Evolutionary conservation across 2,113 vertebrate genomes (phyloP), one percentile per base, ranked within the genome.

Genomic region (Carassius carassius): DNA sequence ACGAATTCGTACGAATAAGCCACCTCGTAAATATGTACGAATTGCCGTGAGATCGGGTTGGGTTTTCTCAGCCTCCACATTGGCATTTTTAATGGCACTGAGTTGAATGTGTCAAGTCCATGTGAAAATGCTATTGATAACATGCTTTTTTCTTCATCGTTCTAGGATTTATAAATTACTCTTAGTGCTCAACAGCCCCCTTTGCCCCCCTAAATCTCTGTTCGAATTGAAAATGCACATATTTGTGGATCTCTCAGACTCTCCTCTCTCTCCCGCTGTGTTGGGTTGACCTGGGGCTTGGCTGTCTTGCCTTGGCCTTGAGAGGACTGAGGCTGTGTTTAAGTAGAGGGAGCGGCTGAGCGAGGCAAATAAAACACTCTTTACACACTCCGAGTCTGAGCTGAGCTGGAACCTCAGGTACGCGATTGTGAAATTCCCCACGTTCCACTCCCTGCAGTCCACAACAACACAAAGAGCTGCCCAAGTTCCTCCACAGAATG

Each of bases 341-440:
- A 94, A 94, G 92, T 94, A 94, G 91, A 94, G 94, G 94, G 94
- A 94, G 94, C 91, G 94, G 94, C 92, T 88, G 86, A 86, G 90
- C 90, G 91, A 93, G 93, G 93, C 93, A 95, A 95, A 95, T 94
- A 95, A 92, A 94, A 78, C 93, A 92, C 90, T 88, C 93, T 94
- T 93, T 92, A 91, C 93, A 93, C 91, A 92, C 90, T 72, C 76
- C 80, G 91, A 91, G 91, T 91, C 86, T 14, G 78, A 81, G 89
- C 91, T 88, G 89, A 92, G 94, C 91, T 91, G 91, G 87, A 92
- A 94, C 93, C 93, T 90, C 88, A 92, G 85, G 88, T 92, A 93
- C 92, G 90, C 87, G 93, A 93, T 94, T 94, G 93, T 92, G 93
- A 94, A 94, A 94, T 93, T 90, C 84, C 92, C 90, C 91, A 82